phyloP scores from a whole-genome alignment of 2,797 vertebrate genomes.

The Hemitrygon akajei region DNA sequence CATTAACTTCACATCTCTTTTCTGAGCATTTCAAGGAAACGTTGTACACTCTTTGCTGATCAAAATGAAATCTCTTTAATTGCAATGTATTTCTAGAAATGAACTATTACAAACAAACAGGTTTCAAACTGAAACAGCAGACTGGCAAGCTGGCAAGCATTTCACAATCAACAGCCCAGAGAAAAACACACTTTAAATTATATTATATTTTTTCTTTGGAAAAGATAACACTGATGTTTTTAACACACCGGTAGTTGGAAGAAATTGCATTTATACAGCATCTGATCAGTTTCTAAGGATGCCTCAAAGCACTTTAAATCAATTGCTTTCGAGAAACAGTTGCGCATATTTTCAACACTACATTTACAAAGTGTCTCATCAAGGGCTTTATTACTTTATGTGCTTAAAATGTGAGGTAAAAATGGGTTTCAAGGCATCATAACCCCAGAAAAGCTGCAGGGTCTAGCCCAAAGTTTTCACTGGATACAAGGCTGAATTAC shows the following conservation, averaged over 20 bases:
- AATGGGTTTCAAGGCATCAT: background rate
- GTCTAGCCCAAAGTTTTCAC: background rate
- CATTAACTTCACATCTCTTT: conserved; percentile 6
- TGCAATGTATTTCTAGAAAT: background rate
- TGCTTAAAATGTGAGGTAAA: background rate
- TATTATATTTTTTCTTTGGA: background rate
- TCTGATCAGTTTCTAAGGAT: background rate
- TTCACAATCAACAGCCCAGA: background rate
- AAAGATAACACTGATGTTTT: background rate
- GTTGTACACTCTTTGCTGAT: background rate
- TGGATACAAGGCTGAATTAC: background rate
- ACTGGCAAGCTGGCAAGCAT: background rate
- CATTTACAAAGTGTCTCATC: background rate
- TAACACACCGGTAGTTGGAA: background rate
- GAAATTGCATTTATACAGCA: background rate
- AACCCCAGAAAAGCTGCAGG: background rate
- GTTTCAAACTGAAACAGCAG: background rate
- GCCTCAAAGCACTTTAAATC: background rate
- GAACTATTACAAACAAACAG: background rate
- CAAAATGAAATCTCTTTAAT: background rate
- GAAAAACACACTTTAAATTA: background rate
- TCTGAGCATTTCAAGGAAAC: background rate
- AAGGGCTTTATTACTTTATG: background rate
- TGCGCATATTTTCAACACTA: background rate
- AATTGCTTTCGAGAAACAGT: background rate